Base-by-base conservation (phyloP, 1,140 invertebrate species). In the Drosophila simulans region DNA sequence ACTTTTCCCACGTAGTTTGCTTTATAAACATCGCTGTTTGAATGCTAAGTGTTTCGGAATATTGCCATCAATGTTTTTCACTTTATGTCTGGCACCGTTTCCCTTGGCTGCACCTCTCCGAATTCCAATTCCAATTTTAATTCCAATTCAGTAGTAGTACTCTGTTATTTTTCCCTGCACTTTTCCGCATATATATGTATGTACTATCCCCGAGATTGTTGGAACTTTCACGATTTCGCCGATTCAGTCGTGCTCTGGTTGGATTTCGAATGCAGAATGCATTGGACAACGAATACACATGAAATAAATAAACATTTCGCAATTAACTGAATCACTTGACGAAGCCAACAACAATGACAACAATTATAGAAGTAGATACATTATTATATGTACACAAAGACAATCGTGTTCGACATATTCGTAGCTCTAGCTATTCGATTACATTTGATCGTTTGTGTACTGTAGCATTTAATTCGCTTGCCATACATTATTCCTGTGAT, bases 331-430 rank as follows among this genome's bases (percentile, higher is more conserved):
- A 70, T 71, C 68, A 71, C 42, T 70, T 70, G 68, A 49, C 65
- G 43, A 56, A 64, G 1, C 1, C 17, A 17, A 51, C 39, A 53
- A 46, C 54, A 63, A 22, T 51, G 42, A 65, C 60, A 72, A 55
- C 31, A 43, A 60, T 52, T 56, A 55, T 60, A 62, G 59, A 31
- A 31, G 31, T 10, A 3, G 7, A 8, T 31, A 31, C 31, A 31
- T 31, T 31, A 31, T 31, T 52, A 45, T 25, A 35, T 39, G 20
- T 22, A 22, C 3, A 71, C 70, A 27, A 43, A 69, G 75, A 55
- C 64, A 62, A 73, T 79, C 85, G 75, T 73, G 85, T 75, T 83
- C 75, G 60, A 78, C 85, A 70, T 69, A 56, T 37, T 75, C 45
- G 35, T 57, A 40, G 65, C 65, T 35, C 17, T 17, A 17, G 17